Conservation (phyloP, 2,888 invertebrate species). For the Trissonchulus sp. region DNA sequence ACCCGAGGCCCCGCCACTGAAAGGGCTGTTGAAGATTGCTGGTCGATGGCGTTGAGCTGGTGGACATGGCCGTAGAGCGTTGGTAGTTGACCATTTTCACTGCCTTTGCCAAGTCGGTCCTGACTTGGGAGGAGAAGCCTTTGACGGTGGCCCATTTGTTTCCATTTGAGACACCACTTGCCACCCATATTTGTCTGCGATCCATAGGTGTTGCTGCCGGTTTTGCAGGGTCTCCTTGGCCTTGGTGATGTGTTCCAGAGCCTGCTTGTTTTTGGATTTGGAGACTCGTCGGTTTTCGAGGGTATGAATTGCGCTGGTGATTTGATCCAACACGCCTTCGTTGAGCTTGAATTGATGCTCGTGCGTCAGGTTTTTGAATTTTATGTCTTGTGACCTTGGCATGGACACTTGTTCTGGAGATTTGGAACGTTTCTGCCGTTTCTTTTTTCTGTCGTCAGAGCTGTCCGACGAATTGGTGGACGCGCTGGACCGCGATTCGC, state of each 20-base stretch:
- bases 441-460: not conserved
- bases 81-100: not conserved
- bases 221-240: not conserved
- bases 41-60: not conserved
- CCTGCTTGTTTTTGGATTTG: not conserved
- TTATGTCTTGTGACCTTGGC: not conserved
- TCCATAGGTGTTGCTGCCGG: not conserved
- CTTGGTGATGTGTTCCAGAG: not conserved
- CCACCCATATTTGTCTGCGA: not conserved
- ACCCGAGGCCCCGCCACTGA: not conserved
- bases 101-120: not conserved
- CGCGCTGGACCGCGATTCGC: not conserved
- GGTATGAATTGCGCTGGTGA: not conserved
- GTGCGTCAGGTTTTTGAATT: not conserved
- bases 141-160: not conserved
- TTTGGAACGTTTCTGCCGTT: not conserved
- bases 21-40: not conserved
- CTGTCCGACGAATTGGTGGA: not conserved
- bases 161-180: not conserved
- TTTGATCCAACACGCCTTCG: not conserved
- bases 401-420: not conserved
- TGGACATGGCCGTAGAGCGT: not conserved
- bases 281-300: not conserved
- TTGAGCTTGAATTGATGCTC: conserved; percentile 1
- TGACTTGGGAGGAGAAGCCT: not conserved